Evolutionary conservation across 2,888 invertebrate species (phyloP).

Genomic region (Archips crataeganus): DNA sequence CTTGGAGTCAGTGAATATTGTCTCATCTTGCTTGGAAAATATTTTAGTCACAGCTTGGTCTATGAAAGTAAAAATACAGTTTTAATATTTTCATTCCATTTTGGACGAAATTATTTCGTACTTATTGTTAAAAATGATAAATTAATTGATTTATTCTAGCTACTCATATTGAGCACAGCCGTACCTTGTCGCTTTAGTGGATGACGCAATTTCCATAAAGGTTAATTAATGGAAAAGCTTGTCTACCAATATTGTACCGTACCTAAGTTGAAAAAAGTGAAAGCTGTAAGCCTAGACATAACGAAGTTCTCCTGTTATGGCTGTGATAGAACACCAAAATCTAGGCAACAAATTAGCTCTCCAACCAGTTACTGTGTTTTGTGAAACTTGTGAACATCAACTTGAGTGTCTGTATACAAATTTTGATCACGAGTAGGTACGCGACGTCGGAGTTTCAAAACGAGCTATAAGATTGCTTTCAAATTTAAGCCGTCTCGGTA

Average conservation of each 20-base stretch:
- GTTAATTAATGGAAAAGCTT: neutral
- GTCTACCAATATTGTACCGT: neutral
- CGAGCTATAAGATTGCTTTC: conserved; percentile 16
- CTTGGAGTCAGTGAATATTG: too few relatives aligned
- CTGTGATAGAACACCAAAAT: conserved; percentile 23
- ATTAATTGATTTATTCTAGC: too few relatives aligned
- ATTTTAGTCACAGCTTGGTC: too few relatives aligned
- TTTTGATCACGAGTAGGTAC: conserved; percentile 14
- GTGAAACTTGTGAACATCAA: conserved; percentile 20
- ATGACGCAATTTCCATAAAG: neutral
- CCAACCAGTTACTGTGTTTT: conserved; percentile 6
- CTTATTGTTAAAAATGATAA: too few relatives aligned
- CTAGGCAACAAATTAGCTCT: conserved; percentile 20
- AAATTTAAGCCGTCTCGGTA: conserved; percentile 24
- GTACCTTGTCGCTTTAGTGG: neutral
- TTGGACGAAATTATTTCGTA: too few relatives aligned
- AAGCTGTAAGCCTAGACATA: neutral
- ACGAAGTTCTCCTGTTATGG: neutral
- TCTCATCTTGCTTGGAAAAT: too few relatives aligned
- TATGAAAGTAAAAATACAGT: too few relatives aligned
- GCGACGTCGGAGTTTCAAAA: conserved; percentile 17
- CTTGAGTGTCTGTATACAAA: conserved; percentile 27
- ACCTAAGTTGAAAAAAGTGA: neutral
- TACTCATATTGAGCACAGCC: neutral
- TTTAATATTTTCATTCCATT: too few relatives aligned